Conservation (phyloP, 2,888 invertebrate species). For the Cyclophora punctaria region DNA sequence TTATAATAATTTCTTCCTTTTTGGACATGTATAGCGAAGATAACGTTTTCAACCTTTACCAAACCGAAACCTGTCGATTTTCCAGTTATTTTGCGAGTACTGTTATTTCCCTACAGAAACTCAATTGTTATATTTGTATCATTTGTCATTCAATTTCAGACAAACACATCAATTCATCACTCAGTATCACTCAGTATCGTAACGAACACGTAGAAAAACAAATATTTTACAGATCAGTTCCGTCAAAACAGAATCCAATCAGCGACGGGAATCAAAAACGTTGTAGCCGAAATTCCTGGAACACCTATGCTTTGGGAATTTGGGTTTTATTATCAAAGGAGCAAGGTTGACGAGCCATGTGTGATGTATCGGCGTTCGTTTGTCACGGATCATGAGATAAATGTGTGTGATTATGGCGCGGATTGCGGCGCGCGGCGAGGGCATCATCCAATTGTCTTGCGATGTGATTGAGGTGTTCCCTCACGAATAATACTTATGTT, state of each 20-base stretch:
- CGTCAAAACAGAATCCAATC: constrained; percentile 56
- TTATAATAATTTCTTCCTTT: no score
- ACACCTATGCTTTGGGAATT: not conserved
- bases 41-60: no score
- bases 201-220: constrained; percentile 11
- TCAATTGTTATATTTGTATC: not conserved
- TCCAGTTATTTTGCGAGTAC: no score
- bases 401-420: constrained; percentile 23
- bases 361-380: constrained; percentile 32
- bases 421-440: constrained; percentile 4
- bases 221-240: constrained; percentile 31
- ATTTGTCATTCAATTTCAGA: not conserved
- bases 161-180: constrained; percentile 12
- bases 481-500: not conserved
- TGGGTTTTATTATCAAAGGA: constrained; percentile 3
- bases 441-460: constrained; percentile 3
- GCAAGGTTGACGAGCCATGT: constrained; percentile 4
- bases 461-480: constrained; percentile 1
- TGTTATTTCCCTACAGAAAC: not conserved
- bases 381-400: constrained; percentile 33
- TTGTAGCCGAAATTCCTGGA: not conserved
- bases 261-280: constrained; percentile 23
- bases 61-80: no score
- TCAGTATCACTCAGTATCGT: constrained; percentile 11
- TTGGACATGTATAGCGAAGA: no score